phyloP scores from a whole-genome alignment of 2,888 invertebrate species.

The Tenthredo scrophulariae region DNA sequence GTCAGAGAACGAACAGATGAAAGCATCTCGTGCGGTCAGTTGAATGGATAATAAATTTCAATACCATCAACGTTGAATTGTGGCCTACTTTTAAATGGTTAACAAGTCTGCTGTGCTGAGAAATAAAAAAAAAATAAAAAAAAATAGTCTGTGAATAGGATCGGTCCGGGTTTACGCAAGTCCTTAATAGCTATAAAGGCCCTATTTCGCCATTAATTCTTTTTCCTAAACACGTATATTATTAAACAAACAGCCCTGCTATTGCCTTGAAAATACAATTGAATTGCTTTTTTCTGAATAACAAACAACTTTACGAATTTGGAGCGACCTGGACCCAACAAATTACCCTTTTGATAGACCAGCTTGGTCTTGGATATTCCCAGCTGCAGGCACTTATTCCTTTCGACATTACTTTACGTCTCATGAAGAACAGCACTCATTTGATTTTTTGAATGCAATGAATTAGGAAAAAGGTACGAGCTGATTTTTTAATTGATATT shows the following conservation, averaged over 20 bases:
- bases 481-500: not conserved
- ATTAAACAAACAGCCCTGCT: conserved; percentile 36
- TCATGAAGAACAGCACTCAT: not conserved
- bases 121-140: not conserved
- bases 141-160: not conserved
- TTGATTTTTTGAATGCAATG: not conserved
- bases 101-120: conserved; percentile 4
- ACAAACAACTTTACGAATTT: conserved; percentile 35
- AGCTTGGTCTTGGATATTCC: not conserved
- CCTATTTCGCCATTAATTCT: conserved; percentile 29
- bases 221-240: conserved; percentile 37
- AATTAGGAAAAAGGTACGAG: not conserved
- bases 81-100: conserved; percentile 37
- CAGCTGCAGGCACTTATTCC: not conserved
- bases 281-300: conserved; percentile 4
- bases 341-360: conserved; percentile 32
- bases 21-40: not conserved
- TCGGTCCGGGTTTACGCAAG: conserved; percentile 5
- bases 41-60: conserved; percentile 10
- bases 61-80: conserved; percentile 4
- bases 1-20: not conserved
- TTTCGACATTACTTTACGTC: not conserved
- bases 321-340: conserved; percentile 19
- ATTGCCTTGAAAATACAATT: conserved; percentile 14
- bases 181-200: conserved; percentile 32